phyloP scores from a whole-genome alignment of 2,888 invertebrate genomes.

The Tetranychus piercei region DNA sequence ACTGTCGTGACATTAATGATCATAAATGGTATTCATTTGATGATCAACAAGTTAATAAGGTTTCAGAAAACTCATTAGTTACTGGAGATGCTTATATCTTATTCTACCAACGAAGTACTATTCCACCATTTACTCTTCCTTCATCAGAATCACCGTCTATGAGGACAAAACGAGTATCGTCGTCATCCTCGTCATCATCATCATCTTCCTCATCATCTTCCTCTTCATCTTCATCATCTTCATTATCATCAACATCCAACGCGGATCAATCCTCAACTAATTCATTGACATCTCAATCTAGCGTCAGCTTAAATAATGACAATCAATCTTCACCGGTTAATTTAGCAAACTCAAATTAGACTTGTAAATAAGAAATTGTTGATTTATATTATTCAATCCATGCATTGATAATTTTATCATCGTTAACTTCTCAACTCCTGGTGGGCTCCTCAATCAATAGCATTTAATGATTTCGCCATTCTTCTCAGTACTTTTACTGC shows the following conservation, averaged over 20 bases:
- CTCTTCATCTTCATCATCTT: conserved; percentile 16
- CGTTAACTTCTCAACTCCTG: too few species aligned
- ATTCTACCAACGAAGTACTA: conserved; percentile 62
- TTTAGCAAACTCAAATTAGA: too few species aligned
- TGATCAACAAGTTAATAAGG: conserved; percentile 65
- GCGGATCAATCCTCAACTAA: background rate
- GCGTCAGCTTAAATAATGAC: background rate
- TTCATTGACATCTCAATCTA: background rate
- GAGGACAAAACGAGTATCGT: background rate
- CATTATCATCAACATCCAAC: background rate
- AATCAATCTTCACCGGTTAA: background rate
- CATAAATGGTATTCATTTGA: conserved; percentile 86
- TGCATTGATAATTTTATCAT: too few species aligned
- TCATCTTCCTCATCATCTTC: conserved; percentile 16
- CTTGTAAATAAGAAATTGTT: too few species aligned
- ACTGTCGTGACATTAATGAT: conserved; percentile 81
- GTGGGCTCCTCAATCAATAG: too few species aligned
- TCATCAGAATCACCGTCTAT: conserved; percentile 13
- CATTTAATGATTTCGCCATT: too few species aligned
- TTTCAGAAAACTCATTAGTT: conserved; percentile 51
- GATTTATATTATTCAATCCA: too few species aligned
- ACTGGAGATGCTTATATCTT: conserved; percentile 82
- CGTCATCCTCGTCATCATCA: background rate
- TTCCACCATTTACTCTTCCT: conserved; percentile 35
- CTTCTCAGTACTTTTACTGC: too few species aligned